Percentiles rank a stretch among this genome's conserved stretches.
Evolutionary conservation across 2,113 vertebrate genomes (phyloP).

Genomic region (Nanorana parkeri): DNA sequence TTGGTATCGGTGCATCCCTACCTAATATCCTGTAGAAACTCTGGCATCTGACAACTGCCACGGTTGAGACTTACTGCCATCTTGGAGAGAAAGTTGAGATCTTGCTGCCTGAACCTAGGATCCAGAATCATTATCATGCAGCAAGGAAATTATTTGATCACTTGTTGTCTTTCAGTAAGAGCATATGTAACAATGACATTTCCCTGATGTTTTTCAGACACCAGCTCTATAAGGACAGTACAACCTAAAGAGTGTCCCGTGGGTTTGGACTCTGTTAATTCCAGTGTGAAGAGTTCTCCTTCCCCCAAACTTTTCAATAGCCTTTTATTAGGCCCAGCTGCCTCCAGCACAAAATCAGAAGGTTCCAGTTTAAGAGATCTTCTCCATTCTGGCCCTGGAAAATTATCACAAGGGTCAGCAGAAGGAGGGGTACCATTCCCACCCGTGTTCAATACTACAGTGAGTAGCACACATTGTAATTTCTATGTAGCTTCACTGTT

Average conservation of each 20-base stretch:
- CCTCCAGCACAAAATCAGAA: constrained; percentile 90
- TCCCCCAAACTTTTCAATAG: constrained; percentile 96
- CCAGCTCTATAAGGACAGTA: constrained; percentile 88
- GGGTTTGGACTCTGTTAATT: constrained; percentile 91
- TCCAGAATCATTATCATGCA: no score
- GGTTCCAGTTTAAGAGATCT: constrained; percentile 95
- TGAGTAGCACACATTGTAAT: constrained; percentile 67
- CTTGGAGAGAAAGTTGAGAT: no score
- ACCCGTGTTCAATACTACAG: constrained; percentile 89
- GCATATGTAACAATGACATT: neutral
- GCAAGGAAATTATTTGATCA: no score
- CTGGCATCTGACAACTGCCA: no score
- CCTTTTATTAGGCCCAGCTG: constrained; percentile 87
- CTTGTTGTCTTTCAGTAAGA: no score
- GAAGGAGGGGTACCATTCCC: constrained; percentile 93
- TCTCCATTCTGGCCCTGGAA: constrained; percentile 93
- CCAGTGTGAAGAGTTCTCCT: constrained; percentile 85
- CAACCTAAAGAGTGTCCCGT: constrained; percentile 92
- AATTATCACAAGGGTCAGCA: constrained; percentile 86
- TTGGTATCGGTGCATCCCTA: no score
- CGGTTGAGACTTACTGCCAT: no score
- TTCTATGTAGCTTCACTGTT: no score
- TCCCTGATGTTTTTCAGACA: constrained; percentile 71
- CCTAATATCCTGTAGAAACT: no score
- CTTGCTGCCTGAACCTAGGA: no score